phyloP scores from a whole-genome alignment of 2,888 invertebrate genomes.

The Folsomia manolachei region DNA sequence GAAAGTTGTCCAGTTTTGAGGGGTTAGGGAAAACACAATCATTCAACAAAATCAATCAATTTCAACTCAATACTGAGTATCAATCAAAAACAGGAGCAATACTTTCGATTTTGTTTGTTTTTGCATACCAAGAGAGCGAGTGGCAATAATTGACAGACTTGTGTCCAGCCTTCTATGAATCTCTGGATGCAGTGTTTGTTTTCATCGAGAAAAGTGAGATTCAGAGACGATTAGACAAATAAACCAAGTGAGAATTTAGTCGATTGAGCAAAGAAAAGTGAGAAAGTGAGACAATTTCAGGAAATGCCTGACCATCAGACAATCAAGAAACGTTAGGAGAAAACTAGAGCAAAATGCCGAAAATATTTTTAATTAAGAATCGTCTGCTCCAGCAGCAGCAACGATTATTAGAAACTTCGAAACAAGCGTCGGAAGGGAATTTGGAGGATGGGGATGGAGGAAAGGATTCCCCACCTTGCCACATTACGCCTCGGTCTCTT shows the following conservation, averaged over 20 bases:
- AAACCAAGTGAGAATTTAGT: not conserved
- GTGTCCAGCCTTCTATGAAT: no score
- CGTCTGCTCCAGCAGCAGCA: constrained; percentile 87
- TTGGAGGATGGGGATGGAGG: constrained; percentile 40
- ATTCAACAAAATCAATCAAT: no score
- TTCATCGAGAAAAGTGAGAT: not conserved
- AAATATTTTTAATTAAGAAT: constrained; percentile 88
- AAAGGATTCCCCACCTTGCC: constrained; percentile 31
- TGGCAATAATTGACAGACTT: no score
- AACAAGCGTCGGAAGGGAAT: constrained; percentile 56
- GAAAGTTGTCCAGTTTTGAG: no score
- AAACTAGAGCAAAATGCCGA: constrained; percentile 72
- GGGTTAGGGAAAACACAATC: no score
- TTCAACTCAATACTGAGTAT: no score
- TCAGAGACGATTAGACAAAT: no score
- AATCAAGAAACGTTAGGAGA: not conserved
- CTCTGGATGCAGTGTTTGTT: no score
- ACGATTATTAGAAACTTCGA: constrained; percentile 76
- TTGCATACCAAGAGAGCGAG: no score
- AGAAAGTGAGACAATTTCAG: not conserved
- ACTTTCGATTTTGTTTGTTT: no score
- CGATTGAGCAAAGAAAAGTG: not conserved
- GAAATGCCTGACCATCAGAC: not conserved
- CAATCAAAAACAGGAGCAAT: no score
- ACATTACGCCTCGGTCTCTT: constrained; percentile 35